These are phyloP conservation scores for Pangasianodon hypophthalmus DNA, from an alignment of 2,113 vertebrate species.

Conservation along the genomic window DNA sequence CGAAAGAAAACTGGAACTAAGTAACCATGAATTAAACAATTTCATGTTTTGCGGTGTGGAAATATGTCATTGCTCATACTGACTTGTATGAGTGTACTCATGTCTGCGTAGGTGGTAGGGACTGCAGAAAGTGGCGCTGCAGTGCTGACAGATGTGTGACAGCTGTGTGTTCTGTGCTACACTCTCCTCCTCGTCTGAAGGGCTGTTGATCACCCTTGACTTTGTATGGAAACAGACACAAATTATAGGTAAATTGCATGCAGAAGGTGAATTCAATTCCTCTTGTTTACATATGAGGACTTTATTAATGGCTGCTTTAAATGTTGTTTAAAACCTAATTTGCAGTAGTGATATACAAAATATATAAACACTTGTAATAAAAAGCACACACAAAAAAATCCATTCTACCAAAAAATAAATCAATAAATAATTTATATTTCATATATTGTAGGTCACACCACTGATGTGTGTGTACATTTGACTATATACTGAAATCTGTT, in stretches of 20 bases:
- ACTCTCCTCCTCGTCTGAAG: slow-evolving; percentile 74
- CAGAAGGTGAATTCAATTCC: neutral
- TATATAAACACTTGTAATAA: neutral
- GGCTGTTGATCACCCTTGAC: slow-evolving; percentile 72
- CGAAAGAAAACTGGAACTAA: neutral
- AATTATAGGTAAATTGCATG: neutral
- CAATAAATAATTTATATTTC: neutral
- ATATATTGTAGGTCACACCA: neutral
- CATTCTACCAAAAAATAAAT: neutral
- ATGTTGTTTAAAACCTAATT: neutral
- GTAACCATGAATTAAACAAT: neutral
- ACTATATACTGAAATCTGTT: neutral
- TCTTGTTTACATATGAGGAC: neutral
- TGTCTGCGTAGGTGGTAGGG: slow-evolving; percentile 96
- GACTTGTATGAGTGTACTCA: slow-evolving; percentile 94
- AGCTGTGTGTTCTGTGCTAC: slow-evolving; percentile 86
- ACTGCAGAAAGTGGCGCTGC: slow-evolving; percentile 91
- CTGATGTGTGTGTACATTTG: too few relatives aligned
- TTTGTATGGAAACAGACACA: slow-evolving; percentile 49
- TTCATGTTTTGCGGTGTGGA: neutral
- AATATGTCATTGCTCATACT: neutral
- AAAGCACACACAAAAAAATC: neutral
- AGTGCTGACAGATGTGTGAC: slow-evolving; percentile 90
- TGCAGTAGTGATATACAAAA: neutral
- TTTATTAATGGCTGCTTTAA: neutral